A percentile compares a stretch with the other conserved stretches of the same genome.
These are phyloP conservation scores for Griposia aprilina DNA, from an alignment of 2,888 invertebrate species.

Conservation along the genomic window DNA sequence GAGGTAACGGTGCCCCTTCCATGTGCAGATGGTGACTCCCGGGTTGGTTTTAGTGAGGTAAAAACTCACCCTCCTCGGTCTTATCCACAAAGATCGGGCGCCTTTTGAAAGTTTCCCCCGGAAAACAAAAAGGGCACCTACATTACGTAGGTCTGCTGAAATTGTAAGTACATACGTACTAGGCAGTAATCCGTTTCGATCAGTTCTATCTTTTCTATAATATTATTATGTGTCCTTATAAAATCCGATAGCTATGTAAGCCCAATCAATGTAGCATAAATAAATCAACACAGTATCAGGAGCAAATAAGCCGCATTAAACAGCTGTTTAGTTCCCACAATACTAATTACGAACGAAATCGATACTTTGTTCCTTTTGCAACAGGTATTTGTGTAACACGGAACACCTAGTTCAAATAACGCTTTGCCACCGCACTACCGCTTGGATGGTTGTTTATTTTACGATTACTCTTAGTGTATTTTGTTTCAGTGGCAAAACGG, in stretches of 20 bases:
- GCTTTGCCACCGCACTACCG: slow-evolving; percentile 14
- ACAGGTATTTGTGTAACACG: slow-evolving; percentile 38
- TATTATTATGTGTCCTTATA: neutral
- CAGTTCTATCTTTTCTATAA: neutral
- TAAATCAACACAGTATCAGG: slow-evolving; percentile 25
- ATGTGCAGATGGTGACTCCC: neutral
- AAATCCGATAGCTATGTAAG: slow-evolving; percentile 3
- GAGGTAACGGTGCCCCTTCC: neutral
- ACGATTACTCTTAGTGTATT: neutral
- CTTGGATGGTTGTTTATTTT: slow-evolving; percentile 32
- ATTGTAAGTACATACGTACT: neutral
- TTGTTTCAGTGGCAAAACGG: neutral
- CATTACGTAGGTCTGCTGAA: neutral
- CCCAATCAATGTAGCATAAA: slow-evolving; percentile 7
- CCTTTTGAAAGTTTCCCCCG: neutral
- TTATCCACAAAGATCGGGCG: too few relatives aligned
- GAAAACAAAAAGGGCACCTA: neutral
- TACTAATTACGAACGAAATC: slow-evolving; percentile 30
- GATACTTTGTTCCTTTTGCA: slow-evolving; percentile 33
- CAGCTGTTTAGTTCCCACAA: slow-evolving; percentile 40
- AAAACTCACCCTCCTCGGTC: neutral
- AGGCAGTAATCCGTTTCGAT: neutral
- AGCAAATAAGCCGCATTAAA: slow-evolving; percentile 29
- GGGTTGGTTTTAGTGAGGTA: neutral
- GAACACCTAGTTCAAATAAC: slow-evolving; percentile 22